Evolutionary conservation across 1,140 invertebrate species (phyloP).

Genomic region (Brachionus rotundiformis): DNA sequence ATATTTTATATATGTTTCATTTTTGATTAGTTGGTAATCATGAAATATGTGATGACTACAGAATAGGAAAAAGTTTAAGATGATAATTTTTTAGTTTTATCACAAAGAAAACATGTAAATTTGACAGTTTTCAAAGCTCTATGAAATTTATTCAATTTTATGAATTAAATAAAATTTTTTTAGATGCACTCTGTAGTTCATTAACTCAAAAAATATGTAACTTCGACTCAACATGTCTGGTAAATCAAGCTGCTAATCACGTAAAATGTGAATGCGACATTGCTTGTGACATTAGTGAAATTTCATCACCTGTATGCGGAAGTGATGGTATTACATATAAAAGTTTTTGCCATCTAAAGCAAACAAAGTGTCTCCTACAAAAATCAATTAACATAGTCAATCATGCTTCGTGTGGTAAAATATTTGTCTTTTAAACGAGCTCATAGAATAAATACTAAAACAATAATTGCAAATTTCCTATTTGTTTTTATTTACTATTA

Average conservation of each 20-base stretch:
- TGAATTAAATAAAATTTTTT: neutral
- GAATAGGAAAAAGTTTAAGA: too few species aligned
- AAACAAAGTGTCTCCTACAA: slow-evolving; percentile 45
- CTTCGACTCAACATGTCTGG: neutral
- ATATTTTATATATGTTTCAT: too few species aligned
- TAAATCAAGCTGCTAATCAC: slow-evolving; percentile 12
- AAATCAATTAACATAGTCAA: slow-evolving; percentile 32
- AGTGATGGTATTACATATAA: slow-evolving; percentile 80
- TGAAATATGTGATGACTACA: too few species aligned
- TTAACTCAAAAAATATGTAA: neutral
- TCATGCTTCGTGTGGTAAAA: slow-evolving; percentile 43
- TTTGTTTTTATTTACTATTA: neutral
- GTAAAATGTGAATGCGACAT: slow-evolving; percentile 36
- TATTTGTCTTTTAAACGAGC: neutral
- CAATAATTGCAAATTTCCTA: slow-evolving; percentile 14
- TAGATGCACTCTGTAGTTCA: neutral
- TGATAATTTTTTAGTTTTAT: too few species aligned
- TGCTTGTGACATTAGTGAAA: slow-evolving; percentile 67
- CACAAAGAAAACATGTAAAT: too few species aligned
- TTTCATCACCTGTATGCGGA: slow-evolving; percentile 78
- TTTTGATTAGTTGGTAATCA: too few species aligned
- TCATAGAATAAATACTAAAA: neutral
- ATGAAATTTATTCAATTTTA: too few species aligned
- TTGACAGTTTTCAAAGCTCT: too few species aligned
- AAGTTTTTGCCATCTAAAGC: slow-evolving; percentile 75